These are phyloP conservation scores for Pristionchus fissidentatus DNA, from an alignment of 2,888 invertebrate genomes.

Conservation along the genomic window DNA sequence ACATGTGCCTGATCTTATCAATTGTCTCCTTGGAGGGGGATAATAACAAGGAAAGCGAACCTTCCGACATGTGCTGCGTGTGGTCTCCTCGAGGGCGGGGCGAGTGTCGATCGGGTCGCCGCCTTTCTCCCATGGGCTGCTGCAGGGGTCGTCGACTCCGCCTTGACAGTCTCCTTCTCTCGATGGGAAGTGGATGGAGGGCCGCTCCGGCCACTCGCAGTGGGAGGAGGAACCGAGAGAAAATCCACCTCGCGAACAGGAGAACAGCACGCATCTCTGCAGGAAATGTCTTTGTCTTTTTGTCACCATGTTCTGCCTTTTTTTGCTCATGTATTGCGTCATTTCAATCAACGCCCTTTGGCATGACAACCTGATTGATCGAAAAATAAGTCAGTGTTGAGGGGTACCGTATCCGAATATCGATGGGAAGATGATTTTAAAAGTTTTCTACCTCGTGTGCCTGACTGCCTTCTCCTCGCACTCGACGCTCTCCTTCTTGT, in stretches of 20 bases:
- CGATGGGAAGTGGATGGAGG: background rate
- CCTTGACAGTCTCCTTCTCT: background rate
- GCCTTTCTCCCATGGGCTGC: background rate
- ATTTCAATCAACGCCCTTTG: no score
- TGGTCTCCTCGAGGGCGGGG: background rate
- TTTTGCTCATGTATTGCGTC: background rate
- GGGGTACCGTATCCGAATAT: no score
- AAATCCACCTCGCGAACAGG: constrained; percentile 62
- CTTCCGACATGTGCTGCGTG: background rate
- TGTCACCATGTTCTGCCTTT: no score
- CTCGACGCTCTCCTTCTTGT: constrained; percentile 32
- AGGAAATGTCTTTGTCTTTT: background rate
- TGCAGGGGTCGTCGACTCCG: constrained; percentile 6
- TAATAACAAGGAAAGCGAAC: no score
- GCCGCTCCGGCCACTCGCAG: background rate
- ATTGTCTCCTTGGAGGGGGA: no score
- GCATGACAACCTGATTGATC: no score
- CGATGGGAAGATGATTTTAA: no score
- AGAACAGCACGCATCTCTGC: constrained; percentile 69
- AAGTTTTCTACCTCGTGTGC: constrained; percentile 36
- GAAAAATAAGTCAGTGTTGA: no score
- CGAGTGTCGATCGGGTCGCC: constrained; percentile 11
- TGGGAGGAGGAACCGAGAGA: constrained; percentile 9
- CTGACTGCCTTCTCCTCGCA: background rate
- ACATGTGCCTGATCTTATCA: no score